Evolutionary conservation across 1,140 invertebrate genomes (phyloP), one percentile per base, ranked within the genome.

Genomic region (Formica exsecta): DNA sequence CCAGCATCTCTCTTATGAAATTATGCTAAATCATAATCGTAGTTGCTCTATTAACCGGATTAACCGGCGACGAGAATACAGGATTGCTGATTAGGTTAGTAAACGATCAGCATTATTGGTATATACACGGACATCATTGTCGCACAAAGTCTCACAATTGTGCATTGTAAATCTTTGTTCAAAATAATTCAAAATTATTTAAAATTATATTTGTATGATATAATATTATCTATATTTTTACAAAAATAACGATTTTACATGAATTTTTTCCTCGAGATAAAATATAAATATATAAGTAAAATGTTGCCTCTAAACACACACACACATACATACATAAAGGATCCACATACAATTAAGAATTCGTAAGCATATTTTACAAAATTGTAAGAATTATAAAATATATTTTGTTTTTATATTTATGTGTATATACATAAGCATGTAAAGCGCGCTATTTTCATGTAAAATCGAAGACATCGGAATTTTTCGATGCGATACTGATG

Each of bases 1-100:
- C 44, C 65, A 73, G 29, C 77, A 32, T 83, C 48, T 88, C 16
- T 86, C 22, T 79, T 88, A 36, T 32, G 16, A 86, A 77, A 66
- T 75, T 75, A 65, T 16, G 25, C 66, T 71, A 70, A 41, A 87
- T 77, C 8, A 79, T 32, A 73, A 25, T 51, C 36, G 19, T 81
- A 73, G 54, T 73, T 19, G 54, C 66, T 36, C 68, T 83, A 77
- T 81, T 73, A 77, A 75, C 73, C 16, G 74, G 80, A 90, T 91
- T 86, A 90, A 68, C 77, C 65, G 68, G 81, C 76, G 41, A 70
- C 62, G 83, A 71, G 57, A 64, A 65, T 16, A 48, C 89, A 76
- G 91, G 80, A 91, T 79, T 86, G 65, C 64, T 85, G 59, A 87
- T 90, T 92, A 92, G 91, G 91, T 92, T 90, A 91, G 91, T 92